A percentile compares a stretch with the other conserved stretches of the same genome.
These are phyloP conservation scores for Acanthoscelides obtectus DNA, from an alignment of 2,888 invertebrate genomes.

Conservation along the genomic window DNA sequence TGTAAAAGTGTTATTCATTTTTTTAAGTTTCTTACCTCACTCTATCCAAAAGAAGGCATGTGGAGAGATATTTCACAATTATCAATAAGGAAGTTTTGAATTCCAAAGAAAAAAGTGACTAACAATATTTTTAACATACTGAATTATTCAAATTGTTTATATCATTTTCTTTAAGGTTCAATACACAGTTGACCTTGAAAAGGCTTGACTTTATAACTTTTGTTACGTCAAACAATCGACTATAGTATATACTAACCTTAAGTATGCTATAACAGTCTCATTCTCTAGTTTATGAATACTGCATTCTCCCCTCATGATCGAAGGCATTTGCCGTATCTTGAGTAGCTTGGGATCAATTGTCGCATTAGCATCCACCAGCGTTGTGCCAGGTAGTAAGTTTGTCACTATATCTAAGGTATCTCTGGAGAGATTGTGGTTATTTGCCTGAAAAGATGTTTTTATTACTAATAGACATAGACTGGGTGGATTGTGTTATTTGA, in stretches of 20 bases:
- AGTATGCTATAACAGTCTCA: slow-evolving; percentile 59
- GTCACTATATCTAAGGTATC: slow-evolving; percentile 62
- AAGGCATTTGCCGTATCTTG: slow-evolving; percentile 51
- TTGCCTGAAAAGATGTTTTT: slow-evolving; percentile 20
- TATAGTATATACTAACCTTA: slow-evolving; percentile 54
- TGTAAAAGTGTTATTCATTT: too few relatives aligned
- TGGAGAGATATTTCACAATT: slow-evolving; percentile 4
- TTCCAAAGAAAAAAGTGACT: too few relatives aligned
- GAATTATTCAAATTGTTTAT: too few relatives aligned
- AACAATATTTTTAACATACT: too few relatives aligned
- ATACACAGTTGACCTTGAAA: too few relatives aligned
- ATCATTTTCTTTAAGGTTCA: too few relatives aligned
- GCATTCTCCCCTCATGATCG: slow-evolving; percentile 61
- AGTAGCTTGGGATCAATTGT: slow-evolving; percentile 42
- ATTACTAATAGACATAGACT: background rate
- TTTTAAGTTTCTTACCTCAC: slow-evolving; percentile 21
- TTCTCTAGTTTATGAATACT: slow-evolving; percentile 48
- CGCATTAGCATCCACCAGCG: slow-evolving; percentile 41
- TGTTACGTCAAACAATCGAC: too few relatives aligned
- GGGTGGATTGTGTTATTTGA: too few relatives aligned
- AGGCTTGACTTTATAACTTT: too few relatives aligned
- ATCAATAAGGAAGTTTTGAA: background rate
- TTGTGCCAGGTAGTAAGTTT: slow-evolving; percentile 75
- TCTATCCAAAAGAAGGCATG: slow-evolving; percentile 16
- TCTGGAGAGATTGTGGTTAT: slow-evolving; percentile 32